Evolutionary conservation across 2,888 invertebrate species (phyloP), one percentile per base, ranked within the genome.

Genomic region (Sipha maydis): DNA sequence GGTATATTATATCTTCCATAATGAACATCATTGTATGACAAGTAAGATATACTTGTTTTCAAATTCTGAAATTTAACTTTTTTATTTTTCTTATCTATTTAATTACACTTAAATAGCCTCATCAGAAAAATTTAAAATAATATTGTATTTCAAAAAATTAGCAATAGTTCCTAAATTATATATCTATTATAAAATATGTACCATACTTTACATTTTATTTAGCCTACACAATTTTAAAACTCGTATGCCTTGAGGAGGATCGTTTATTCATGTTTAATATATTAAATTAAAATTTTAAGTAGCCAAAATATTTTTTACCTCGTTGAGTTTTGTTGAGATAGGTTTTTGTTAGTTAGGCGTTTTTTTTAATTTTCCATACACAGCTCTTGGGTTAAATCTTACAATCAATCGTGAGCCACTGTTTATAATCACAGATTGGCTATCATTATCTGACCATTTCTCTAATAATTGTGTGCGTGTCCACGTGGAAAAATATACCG

Each of bases 401-500:
- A 38, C 1, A 14, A 28, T 85, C n/a, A 48, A 5, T 76, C 38
- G 25, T 84, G 41, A 61, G 38, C n/a, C 67, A 84, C 67, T 85
- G 69, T 85, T 67, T 34, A 85, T 77, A 77, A 48, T 77, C 48
- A 54, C 11, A 48, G 48, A 77, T 34, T 48, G 61, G 41, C 28
- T 28, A 14, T 76, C 61, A 21, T 76, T 48, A 61, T 38, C 14
- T 8, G 67, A 77, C 56, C 48, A 77, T 67, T 76, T 67, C 31
- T 77, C 61, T 41, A 41, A 48, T 69, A 48, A 85, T 77, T 75
- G 7, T 88, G 80, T 88, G 85, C 17, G 86, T 73, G 75, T 86
- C 41, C 75, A n/a, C 61, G 75, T 88, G 80, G 85, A 88, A 88
- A 88, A 82, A n/a, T 14, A 69, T 85, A 77, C 77, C 77, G 77